Percentiles rank a stretch among this genome's conserved stretches.
Evolutionary conservation across 2,888 invertebrate species (phyloP).

Genomic region (Phortica magna): DNA sequence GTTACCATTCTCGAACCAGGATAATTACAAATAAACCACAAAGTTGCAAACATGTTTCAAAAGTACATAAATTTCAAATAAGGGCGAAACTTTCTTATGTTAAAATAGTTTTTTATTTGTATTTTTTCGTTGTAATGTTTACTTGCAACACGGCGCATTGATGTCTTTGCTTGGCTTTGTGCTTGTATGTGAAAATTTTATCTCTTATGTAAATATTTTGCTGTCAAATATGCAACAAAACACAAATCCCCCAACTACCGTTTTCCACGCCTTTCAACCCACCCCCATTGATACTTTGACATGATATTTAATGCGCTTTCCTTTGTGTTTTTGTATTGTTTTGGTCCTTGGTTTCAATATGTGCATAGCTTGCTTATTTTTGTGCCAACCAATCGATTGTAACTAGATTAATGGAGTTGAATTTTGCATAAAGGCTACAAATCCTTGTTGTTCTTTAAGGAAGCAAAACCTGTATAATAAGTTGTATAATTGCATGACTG

Average conservation of each 20-base stretch:
- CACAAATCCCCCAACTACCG: background rate
- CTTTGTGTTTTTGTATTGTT: conserved; percentile 47
- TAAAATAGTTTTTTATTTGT: conserved; percentile 25
- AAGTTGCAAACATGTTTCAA: conserved; percentile 67
- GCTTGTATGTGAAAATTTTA: conserved; percentile 37
- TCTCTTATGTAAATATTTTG: conserved; percentile 68
- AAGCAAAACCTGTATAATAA: too few relatives aligned
- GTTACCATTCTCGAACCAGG: conserved; percentile 52
- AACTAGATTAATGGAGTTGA: conserved; percentile 49
- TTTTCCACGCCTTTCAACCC: background rate
- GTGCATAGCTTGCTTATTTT: conserved; percentile 37
- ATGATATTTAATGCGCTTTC: conserved; percentile 69
- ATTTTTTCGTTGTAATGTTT: background rate
- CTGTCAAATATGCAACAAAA: conserved; percentile 9
- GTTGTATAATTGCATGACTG: too few relatives aligned
- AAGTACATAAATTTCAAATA: conserved; percentile 38
- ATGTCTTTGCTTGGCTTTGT: conserved; percentile 34
- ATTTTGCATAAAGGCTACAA: background rate
- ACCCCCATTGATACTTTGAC: conserved; percentile 69
- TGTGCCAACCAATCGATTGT: conserved; percentile 52
- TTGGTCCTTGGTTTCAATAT: conserved; percentile 32
- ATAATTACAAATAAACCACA: conserved; percentile 72
- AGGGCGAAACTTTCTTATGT: conserved; percentile 32
- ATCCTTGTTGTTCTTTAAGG: too few relatives aligned
- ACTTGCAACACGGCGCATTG: conserved; percentile 32